Evolutionary conservation across 2,888 invertebrate genomes (phyloP), one percentile per base, ranked within the genome.

Genomic region (Amphipoea lucens): DNA sequence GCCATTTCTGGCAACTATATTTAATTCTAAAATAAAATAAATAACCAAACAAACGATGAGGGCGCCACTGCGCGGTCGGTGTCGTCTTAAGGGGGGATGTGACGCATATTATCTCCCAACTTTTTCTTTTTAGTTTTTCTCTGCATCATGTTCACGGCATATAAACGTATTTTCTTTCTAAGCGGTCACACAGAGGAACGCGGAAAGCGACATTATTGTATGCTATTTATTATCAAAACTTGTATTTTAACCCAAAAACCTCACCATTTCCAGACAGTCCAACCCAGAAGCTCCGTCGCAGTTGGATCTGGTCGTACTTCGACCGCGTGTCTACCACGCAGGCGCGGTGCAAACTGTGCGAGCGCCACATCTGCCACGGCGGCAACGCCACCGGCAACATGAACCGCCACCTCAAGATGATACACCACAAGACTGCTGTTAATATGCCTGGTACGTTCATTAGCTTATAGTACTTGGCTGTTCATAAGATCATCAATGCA

Each of bases 381-480:
- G 97, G 97, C 14, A 96, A 96, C 85, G 96, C 97, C 0, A 97
- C 97, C 0, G 97, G 97, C 80, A 97, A 97, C 88, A 96, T 97
- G 96, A 97, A 97, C 87, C 81, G 97, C 7, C 97, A 97, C 83
- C 95, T 97, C 74, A 96, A 96, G 90, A 96, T 96, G 93, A 94
- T 96, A 77, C 97, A 97, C 68, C 92, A 95, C 73, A 96, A 95
- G 86, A 94, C 94, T 65, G 91, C 92, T 75, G 73, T 80, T 7
- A 78, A 78, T 62, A 73, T 76, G 76, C 74, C 86, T 20, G 92
- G 95, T 95, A 84, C 87, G 94, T 92, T 70, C 5, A 68, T 45
- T 45, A 1, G 14, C 45, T 78, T 81, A 40, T 78, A 23, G 42
- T 67, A 20, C 20, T 54, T 54, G 51, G 6, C 6, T 20, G 51